Evolutionary conservation across 2,113 vertebrate species (phyloP).

Genomic region (Hassar affinis): DNA sequence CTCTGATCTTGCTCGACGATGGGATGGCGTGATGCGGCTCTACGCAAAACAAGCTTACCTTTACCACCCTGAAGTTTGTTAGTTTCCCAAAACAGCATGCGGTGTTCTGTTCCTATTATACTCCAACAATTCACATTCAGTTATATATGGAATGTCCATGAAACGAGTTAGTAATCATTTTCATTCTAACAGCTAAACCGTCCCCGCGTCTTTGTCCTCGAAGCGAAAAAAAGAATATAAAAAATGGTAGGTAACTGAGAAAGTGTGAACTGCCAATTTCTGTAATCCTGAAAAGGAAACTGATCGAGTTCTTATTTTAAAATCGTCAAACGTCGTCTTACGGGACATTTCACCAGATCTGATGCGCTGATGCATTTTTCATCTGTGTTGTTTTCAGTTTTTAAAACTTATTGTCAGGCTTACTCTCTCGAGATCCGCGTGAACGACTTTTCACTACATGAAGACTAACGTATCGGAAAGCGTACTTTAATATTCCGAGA

Average conservation of each 20-base stretch:
- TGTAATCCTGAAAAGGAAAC: no score
- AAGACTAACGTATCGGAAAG: background rate
- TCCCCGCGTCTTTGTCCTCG: background rate
- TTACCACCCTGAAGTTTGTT: background rate
- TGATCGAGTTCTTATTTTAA: no score
- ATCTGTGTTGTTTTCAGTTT: background rate
- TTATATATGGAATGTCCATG: no score
- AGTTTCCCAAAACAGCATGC: background rate
- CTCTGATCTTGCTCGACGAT: background rate
- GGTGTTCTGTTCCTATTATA: no score
- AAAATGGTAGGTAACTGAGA: no score
- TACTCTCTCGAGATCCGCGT: background rate
- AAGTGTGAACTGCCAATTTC: no score
- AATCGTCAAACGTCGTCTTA: no score
- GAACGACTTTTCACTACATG: background rate
- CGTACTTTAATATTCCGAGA: background rate
- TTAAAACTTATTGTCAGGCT: background rate
- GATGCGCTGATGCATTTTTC: background rate
- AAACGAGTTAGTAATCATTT: background rate
- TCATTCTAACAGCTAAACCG: background rate
- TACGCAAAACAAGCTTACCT: background rate
- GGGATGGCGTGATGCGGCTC: background rate
- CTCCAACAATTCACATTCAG: background rate
- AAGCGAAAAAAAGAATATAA: background rate
- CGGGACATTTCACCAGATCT: background rate